Base-by-base conservation (phyloP, 2,113 vertebrate genomes). In the Mystacornis crossleyi region DNA sequence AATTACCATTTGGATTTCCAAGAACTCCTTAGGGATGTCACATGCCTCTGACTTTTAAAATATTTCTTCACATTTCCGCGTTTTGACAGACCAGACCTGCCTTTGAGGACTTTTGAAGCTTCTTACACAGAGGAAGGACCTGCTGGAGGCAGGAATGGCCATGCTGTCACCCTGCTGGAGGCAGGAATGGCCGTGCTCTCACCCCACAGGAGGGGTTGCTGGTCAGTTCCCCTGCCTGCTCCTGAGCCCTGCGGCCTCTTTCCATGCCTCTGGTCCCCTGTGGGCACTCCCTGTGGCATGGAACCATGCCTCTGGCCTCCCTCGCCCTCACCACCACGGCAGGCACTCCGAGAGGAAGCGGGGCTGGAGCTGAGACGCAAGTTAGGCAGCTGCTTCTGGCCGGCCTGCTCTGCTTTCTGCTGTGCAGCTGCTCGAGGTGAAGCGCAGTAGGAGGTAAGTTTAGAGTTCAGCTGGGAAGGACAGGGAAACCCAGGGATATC, bases 271-370 rank as follows among this genome's bases (percentile, higher is more conserved):
- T 2, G 33, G 7, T 4, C 28, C 8, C 7, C 0, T 2, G 14
- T 8, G 1, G 1, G 2, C 23, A 0, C n/a, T 15, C 6, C 38
- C 19, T 4, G 19, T 0, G 0, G 21, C 71, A 31, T 5, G n/a
- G n/a, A 26, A 3, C 72, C 13, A 0, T 8, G 34, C 40, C 34
- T 28, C 25, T n/a, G 38, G 21, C n/a, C 40, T 31, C 50, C 25
- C 21, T 26, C 6, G 0, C 13, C 5, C 36, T 28, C 38, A 12
- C 19, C 57, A 18, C 10, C 81, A 12, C 2, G 16, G 36, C 28
- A 48, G 8, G 1, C 9, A 2, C 31, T 31, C 13, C 1, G 4
- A 25, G 16, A 53, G 25, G 10, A 23, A 12, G 6, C 18, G 2
- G 21, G 24, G 19, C n/a, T 6, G 16, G n/a, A 81, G 24, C 36